phyloP scores from a whole-genome alignment of 2,113 vertebrate genomes.

The Rhinoderma darwinii region DNA sequence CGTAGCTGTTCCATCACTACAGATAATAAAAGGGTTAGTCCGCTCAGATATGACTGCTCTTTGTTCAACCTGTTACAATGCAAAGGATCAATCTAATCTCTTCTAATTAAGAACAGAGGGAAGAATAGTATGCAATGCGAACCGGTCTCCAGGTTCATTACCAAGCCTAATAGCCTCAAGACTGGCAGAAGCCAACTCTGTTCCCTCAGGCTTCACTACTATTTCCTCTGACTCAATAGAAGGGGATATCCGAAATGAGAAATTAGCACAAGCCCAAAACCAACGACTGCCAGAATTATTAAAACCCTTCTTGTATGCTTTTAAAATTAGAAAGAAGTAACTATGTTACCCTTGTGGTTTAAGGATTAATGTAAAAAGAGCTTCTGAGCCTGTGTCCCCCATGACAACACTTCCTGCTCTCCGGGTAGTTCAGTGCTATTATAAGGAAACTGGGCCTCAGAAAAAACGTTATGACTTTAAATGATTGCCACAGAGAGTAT shows the following conservation, averaged over 20 bases:
- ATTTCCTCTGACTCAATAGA: no score
- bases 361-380: no score
- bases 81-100: constrained; percentile 9
- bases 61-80: constrained; percentile 15
- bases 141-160: constrained; percentile 6
- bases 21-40: constrained; percentile 47
- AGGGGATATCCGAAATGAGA: neutral
- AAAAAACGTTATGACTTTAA: no score
- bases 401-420: no score
- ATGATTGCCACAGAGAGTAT: no score
- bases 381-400: no score
- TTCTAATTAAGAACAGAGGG: neutral
- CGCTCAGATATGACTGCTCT: neutral
- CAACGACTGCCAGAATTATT: neutral
- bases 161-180: neutral
- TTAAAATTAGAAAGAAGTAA: no score
- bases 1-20: neutral
- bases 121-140: neutral
- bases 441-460: no score
- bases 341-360: no score
- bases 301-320: neutral
- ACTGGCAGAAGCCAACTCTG: neutral
- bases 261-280: neutral
- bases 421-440: no score
- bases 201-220: neutral